Base-by-base conservation (phyloP, 2,888 invertebrate species). In the Plutella xylostella region DNA sequence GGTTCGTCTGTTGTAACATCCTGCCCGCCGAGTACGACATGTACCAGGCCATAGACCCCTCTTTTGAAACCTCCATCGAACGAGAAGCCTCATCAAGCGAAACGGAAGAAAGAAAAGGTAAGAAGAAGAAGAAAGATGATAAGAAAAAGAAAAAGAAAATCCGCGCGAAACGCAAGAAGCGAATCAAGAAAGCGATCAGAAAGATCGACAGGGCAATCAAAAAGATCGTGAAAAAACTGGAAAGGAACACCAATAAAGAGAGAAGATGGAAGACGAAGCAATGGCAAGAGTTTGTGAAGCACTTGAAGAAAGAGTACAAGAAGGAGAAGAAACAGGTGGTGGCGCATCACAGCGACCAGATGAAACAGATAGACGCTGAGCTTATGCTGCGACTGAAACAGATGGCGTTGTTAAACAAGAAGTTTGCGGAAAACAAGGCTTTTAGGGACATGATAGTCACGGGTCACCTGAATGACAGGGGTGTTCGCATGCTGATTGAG, bases 1-100 rank as follows among this genome's bases (percentile, higher is more conserved):
- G 60, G 30, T 82, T 68, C 49, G 51, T 82, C 22, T 82, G 82
- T 53, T 82, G 82, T 48, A 62, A 69, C 4, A 45, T 82, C 6
- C 57, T 62, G 31, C 46, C 67, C n/a, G 67, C 64, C 31, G 65
- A 61, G 41, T 80, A 79, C 51, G 83, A 82, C 45, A 54, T 75
- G 57, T 72, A 80, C 48, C 68, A 68, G 46, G 79, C 72, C 0
- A 64, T 79, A 42, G 80, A 80, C 42, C 53, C 63, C 0, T 80
- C 83, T 0, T 75, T 82, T 31, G 72, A 51, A 1, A 67, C 64
- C 22, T 65, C 1, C 0, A 65, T n/a, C n/a, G n/a, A n/a, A n/a
- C n/a, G n/a, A n/a, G n/a, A n/a, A n/a, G n/a, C n/a, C n/a, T n/a
- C n/a, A n/a, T n/a, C n/a, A n/a, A n/a, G n/a, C n/a, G n/a, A n/a